Evolutionary conservation across 2,797 vertebrate species (phyloP).

Genomic region (Pempheris klunzingeri): DNA sequence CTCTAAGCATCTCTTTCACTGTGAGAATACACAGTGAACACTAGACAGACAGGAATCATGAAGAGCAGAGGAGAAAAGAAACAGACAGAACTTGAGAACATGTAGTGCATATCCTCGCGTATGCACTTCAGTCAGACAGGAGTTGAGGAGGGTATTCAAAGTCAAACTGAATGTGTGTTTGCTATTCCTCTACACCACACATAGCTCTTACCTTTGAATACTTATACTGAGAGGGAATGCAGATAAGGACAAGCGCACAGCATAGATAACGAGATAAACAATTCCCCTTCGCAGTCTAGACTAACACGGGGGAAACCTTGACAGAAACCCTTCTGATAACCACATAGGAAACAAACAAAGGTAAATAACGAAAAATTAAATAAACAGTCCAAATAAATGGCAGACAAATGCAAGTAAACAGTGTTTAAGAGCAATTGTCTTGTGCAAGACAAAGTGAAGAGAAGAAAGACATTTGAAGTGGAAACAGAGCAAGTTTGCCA

Average conservation of each 20-base stretch:
- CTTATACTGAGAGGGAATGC: constrained; percentile 74
- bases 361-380: constrained; percentile 49
- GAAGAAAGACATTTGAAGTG: constrained; percentile 61
- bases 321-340: constrained; percentile 57
- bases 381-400: constrained; percentile 48
- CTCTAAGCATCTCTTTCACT: constrained; percentile 22
- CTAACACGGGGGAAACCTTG: constrained; percentile 41
- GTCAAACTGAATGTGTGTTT: constrained; percentile 81
- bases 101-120: constrained; percentile 66
- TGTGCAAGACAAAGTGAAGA: constrained; percentile 70
- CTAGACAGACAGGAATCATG: constrained; percentile 58
- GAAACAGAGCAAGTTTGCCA: constrained; percentile 68
- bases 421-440: constrained; percentile 69
- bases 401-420: constrained; percentile 74
- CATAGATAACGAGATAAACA: constrained; percentile 71
- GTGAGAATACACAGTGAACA: constrained; percentile 46
- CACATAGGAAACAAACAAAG: constrained; percentile 52
- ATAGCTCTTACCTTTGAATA: constrained; percentile 78
- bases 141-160: constrained; percentile 80
- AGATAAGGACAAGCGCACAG: constrained; percentile 69
- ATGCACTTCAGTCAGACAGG: constrained; percentile 71
- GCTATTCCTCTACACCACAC: constrained; percentile 70
- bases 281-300: constrained; percentile 49
- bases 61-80: constrained; percentile 44
- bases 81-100: constrained; percentile 56